Base-by-base conservation (phyloP, 2,113 vertebrate genomes). In the Hyaena hyaena region DNA sequence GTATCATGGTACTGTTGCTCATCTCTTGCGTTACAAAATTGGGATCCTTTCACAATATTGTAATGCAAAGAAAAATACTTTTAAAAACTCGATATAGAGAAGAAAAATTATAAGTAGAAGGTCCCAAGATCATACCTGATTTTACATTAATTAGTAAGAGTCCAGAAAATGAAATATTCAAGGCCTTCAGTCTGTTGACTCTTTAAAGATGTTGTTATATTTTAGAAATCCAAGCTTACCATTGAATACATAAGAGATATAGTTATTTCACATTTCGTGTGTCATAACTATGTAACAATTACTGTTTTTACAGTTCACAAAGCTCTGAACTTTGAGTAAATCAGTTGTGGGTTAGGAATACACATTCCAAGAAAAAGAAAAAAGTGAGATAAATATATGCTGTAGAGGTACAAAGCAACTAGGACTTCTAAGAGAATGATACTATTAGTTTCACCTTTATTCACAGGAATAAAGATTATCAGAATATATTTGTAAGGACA, bases 181-280 rank as follows among this genome's bases (percentile, higher is more conserved):
- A 85, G 24, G 23, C 26, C 24, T 23, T 76, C 21, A n/a, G 1
- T 50, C 33, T 86, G 11, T 61, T 68, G 23, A 50, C 55, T 55
- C 31, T 88, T 77, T 68, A 55, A 66, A 65, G 83, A 39, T 74
- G 11, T 24, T 71, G 53, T 53, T 55, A 1, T 26, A 48, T 93
- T 79, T 61, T 26, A 88, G 90, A 90, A 73, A n/a, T 79, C 21
- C 15, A 94, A 43, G 35, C 28, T 33, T 80, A 24, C 0, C 85
- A 2, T 45, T 45, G 24, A 58, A 55, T 66, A 35, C 33, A 16
- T 58, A 71, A 76, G 68, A 45, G 39, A 8, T 90, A 80, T 74
- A 48, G 48, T 65, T 91, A 77, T 86, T 85, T 92, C 45, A 79
- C 76, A 66, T 76, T 95, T 93, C 10, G 66, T n/a, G 79, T 91